Evolutionary conservation across 2,113 vertebrate species (phyloP).

Genomic region (Dolichotis patagonum): DNA sequence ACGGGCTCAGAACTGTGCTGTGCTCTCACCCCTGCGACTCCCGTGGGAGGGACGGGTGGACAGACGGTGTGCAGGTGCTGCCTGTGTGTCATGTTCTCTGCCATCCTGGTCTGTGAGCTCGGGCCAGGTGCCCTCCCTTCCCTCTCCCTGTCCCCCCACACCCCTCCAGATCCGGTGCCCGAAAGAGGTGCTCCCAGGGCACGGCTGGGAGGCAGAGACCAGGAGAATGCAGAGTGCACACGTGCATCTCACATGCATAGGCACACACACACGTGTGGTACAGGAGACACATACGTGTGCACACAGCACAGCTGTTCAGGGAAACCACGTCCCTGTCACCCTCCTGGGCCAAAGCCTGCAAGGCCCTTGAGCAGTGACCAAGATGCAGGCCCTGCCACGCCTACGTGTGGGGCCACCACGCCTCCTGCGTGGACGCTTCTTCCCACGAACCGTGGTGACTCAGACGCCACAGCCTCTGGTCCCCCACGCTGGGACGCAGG

Average conservation of each 20-base stretch:
- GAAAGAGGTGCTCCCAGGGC: background rate
- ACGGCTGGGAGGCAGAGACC: background rate
- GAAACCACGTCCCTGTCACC: accelerated
- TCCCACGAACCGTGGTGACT: background rate
- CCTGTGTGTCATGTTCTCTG: background rate
- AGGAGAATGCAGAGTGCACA: background rate
- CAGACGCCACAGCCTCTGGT: background rate
- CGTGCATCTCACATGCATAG: too few relatives aligned
- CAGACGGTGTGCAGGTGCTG: background rate
- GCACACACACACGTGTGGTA: too few relatives aligned
- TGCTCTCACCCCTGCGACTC: accelerated
- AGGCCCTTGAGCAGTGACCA: too few relatives aligned
- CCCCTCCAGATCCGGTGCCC: background rate
- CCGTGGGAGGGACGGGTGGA: background rate
- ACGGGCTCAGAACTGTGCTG: background rate
- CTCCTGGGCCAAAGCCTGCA: background rate
- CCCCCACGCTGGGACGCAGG: accelerated
- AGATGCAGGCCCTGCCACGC: accelerated
- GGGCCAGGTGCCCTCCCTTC: background rate
- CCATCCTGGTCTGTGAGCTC: background rate
- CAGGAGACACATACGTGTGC: background rate
- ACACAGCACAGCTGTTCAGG: too few relatives aligned
- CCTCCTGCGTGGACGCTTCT: background rate
- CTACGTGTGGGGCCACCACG: background rate
- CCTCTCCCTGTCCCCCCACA: background rate